Percentiles rank a stretch among this genome's conserved stretches.
phyloP scores from a whole-genome alignment of 2,888 invertebrate species.

The Orthosia gracilis region DNA sequence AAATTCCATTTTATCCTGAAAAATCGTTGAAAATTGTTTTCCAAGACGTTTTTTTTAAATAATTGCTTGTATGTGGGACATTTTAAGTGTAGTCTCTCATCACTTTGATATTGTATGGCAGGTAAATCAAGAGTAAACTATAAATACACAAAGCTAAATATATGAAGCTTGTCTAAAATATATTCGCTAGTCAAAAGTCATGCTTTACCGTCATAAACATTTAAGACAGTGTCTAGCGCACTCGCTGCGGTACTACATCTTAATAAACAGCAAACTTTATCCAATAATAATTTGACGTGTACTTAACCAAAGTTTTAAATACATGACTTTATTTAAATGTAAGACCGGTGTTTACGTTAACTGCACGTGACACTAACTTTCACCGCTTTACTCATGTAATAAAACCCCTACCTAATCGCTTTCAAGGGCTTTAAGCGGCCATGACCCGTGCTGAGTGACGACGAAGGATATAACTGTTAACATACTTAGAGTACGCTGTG shows the following conservation, averaged over 20 bases:
- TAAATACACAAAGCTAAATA: not conserved
- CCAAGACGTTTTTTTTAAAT: constrained; percentile 18
- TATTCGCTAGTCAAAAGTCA: constrained; percentile 23
- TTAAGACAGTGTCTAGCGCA: constrained; percentile 30
- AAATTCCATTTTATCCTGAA: constrained; percentile 41
- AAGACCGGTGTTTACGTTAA: constrained; percentile 72
- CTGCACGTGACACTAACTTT: constrained; percentile 74
- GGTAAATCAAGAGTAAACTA: constrained; percentile 10
- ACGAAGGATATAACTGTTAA: constrained; percentile 74
- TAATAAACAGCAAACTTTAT: constrained; percentile 56
- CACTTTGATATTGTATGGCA: constrained; percentile 2
- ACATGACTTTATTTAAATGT: constrained; percentile 71
- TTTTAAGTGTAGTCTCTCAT: constrained; percentile 20
- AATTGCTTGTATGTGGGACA: constrained; percentile 28
- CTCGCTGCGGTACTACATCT: constrained; percentile 14
- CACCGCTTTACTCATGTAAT: constrained; percentile 81
- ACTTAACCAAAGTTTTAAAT: constrained; percentile 56
- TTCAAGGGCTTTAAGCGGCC: constrained; percentile 91
- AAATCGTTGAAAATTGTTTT: constrained; percentile 28
- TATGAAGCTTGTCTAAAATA: constrained; percentile 5
- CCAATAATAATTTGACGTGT: constrained; percentile 54
- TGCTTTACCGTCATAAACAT: constrained; percentile 37
- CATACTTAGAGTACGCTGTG: constrained; percentile 65
- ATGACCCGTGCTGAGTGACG: constrained; percentile 86
- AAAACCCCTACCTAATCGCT: constrained; percentile 83